Percentiles rank a stretch among this genome's conserved stretches.
These are phyloP conservation scores for Taxidea taxus DNA, from an alignment of 2,113 vertebrate species.

Conservation along the genomic window DNA sequence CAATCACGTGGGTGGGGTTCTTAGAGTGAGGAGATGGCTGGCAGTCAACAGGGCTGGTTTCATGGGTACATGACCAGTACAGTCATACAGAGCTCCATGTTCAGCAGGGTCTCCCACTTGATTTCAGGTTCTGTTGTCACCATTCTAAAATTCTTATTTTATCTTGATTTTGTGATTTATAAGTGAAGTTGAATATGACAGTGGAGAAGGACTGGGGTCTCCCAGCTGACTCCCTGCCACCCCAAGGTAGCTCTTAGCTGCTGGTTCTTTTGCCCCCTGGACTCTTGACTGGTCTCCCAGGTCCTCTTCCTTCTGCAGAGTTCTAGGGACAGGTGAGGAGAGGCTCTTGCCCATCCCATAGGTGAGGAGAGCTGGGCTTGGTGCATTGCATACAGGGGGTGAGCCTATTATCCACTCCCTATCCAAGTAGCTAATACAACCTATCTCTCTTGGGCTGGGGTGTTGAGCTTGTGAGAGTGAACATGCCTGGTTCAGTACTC, in stretches of 20 bases:
- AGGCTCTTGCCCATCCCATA: rapidly evolving
- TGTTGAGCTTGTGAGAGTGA: background rate
- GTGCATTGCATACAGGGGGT: background rate
- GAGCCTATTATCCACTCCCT: rapidly evolving
- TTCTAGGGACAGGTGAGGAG: rapidly evolving
- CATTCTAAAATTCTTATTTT: background rate
- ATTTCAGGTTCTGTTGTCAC: background rate
- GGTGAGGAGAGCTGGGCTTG: rapidly evolving
- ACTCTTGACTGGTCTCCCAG: rapidly evolving
- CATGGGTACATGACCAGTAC: no score
- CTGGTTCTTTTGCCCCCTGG: no score
- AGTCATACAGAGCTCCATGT: rapidly evolving
- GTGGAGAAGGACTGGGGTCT: background rate
- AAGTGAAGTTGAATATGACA: background rate
- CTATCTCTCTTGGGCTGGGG: background rate
- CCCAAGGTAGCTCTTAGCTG: background rate
- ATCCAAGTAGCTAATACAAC: no score
- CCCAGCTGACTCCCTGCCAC: no score
- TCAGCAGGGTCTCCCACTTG: background rate
- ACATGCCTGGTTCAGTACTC: background rate
- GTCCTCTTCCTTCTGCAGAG: background rate
- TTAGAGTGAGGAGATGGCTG: background rate
- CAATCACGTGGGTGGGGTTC: background rate
- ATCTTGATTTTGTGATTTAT: background rate
- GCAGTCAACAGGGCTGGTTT: background rate